Conservation (phyloP, 2,888 invertebrate species). For the Silvanus unidentatus region DNA sequence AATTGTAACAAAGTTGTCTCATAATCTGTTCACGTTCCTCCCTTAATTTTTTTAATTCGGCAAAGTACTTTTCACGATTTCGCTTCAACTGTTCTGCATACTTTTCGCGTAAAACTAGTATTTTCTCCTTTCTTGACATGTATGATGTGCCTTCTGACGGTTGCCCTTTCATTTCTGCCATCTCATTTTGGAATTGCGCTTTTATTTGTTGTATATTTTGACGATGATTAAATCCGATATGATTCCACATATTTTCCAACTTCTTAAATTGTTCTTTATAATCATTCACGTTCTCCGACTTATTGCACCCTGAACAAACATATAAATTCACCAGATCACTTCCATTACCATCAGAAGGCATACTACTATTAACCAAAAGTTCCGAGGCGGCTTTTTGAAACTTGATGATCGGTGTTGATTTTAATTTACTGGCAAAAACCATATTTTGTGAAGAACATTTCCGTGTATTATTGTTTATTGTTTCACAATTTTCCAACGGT, state of each 20-base stretch:
- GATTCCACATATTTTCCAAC: conserved; percentile 25
- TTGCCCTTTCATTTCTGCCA: conserved; percentile 24
- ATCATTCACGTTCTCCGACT: conserved; percentile 22
- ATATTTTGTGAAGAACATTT: no score
- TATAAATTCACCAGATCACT: no score
- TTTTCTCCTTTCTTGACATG: conserved; percentile 21
- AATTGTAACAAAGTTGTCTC: conserved; percentile 19
- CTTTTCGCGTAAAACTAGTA: conserved; percentile 26
- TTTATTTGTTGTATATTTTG: conserved; percentile 29
- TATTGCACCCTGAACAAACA: no score
- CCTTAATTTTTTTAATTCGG: conserved; percentile 25
- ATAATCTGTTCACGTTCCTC: conserved; percentile 26
- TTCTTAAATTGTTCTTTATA: conserved; percentile 31
- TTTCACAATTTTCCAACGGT: no score
- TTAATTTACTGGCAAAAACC: no score
- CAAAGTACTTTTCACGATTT: conserved; percentile 29
- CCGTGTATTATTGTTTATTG: no score
- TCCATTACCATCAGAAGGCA: no score
- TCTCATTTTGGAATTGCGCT: conserved; percentile 27
- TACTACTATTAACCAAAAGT: no score
- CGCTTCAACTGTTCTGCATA: conserved; percentile 26
- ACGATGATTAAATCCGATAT: conserved; percentile 24
- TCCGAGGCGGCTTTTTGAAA: no score
- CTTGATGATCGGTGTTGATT: no score
- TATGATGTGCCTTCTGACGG: conserved; percentile 20